These are phyloP conservation scores for Aspidiotus rigidus DNA, from an alignment of 2,888 invertebrate species.

Conservation along the genomic window DNA sequence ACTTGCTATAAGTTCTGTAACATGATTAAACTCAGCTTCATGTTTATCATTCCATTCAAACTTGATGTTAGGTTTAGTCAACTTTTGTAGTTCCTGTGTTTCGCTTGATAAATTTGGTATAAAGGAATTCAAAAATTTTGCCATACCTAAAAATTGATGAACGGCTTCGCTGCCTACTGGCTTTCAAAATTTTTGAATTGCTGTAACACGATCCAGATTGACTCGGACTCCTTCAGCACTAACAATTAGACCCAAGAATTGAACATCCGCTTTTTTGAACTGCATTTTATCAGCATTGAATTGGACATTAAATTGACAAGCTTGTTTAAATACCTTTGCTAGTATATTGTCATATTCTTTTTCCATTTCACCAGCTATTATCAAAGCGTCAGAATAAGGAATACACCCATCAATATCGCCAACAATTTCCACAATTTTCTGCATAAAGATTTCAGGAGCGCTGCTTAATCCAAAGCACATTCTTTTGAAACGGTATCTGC, in stretches of 20 bases:
- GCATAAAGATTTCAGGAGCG: slow-evolving; percentile 36
- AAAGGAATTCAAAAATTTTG: too few relatives aligned
- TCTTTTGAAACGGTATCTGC: slow-evolving; percentile 35
- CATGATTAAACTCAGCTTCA: too few relatives aligned
- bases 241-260: slow-evolving; percentile 32
- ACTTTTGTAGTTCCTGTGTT: too few relatives aligned
- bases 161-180: too few relatives aligned
- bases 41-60: too few relatives aligned
- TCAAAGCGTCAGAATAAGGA: slow-evolving; percentile 22
- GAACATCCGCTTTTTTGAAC: slow-evolving; percentile 27
- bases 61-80: too few relatives aligned
- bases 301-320: slow-evolving; percentile 34
- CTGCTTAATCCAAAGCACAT: slow-evolving; percentile 36
- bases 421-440: neutral
- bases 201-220: too few relatives aligned
- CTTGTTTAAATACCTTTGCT: too few relatives aligned
- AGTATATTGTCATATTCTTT: slow-evolving; percentile 35
- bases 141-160: too few relatives aligned
- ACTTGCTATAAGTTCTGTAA: too few relatives aligned
- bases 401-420: neutral
- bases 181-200: too few relatives aligned
- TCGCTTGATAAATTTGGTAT: too few relatives aligned
- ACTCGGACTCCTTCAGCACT: slow-evolving; percentile 28
- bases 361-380: slow-evolving; percentile 9
- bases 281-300: slow-evolving; percentile 35